These are phyloP conservation scores for Pipa parva DNA, from an alignment of 2,113 vertebrate species.

Conservation along the genomic window DNA sequence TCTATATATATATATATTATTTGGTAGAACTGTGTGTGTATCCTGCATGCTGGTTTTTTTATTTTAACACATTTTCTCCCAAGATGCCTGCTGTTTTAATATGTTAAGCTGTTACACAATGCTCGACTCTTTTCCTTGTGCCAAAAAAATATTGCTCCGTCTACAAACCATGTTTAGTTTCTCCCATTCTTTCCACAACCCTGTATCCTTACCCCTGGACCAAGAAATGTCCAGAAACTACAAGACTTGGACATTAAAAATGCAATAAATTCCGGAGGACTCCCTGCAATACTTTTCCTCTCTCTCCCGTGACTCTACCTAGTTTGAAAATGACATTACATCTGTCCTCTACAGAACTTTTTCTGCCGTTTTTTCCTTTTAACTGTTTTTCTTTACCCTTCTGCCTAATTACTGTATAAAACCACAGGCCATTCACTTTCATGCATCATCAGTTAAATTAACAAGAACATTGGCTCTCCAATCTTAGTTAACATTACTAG, in stretches of 20 bases:
- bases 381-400: background rate
- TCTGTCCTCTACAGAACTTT: conserved; percentile 24
- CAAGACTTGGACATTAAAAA: conserved; percentile 27
- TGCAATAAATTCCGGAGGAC: conserved; percentile 30
- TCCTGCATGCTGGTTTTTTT: conserved; percentile 23
- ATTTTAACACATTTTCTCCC: conserved; percentile 4
- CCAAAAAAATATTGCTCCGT: conserved; percentile 21
- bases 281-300: conserved; percentile 17
- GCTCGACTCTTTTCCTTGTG: background rate
- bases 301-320: conserved; percentile 10
- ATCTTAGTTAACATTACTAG: no score
- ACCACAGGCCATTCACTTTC: conserved; percentile 34
- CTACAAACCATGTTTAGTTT: conserved; percentile 7
- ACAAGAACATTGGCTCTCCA: no score
- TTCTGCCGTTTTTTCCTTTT: conserved; percentile 15
- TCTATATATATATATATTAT: background rate
- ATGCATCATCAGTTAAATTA: background rate
- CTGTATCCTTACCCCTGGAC: conserved; percentile 1
- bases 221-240: conserved; percentile 6
- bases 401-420: conserved; percentile 14
- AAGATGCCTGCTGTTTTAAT: background rate
- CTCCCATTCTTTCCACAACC: conserved; percentile 3
- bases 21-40: background rate
- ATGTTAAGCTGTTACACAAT: background rate
- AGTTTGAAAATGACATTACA: conserved; percentile 31